These are phyloP conservation scores for Streptopelia turtur DNA, from an alignment of 2,797 vertebrate species.

Conservation along the genomic window DNA sequence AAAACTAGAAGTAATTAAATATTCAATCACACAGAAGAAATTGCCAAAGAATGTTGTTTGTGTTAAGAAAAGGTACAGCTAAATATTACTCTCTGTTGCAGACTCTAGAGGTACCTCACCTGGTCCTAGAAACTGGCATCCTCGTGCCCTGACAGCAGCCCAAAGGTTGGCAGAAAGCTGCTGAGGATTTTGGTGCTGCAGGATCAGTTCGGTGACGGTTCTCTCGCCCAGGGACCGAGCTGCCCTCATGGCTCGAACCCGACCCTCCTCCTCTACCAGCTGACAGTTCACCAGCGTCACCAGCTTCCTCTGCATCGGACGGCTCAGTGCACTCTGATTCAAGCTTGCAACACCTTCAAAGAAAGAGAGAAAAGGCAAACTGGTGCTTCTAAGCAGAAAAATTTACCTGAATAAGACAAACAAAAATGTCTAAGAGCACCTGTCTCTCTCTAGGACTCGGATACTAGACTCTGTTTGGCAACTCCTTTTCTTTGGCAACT, in stretches of 20 bases:
- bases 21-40: neutral
- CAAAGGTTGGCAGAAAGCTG: conserved; percentile 96
- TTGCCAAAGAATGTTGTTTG: neutral
- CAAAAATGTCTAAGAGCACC: rapidly evolving
- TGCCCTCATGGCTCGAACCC: conserved; percentile 89
- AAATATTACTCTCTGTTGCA: neutral
- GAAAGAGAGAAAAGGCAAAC: neutral
- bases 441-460: neutral
- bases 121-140: conserved; percentile 95
- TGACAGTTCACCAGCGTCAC: conserved; percentile 96
- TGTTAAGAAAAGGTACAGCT: neutral
- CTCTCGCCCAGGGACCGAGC: conserved; percentile 93
- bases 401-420: neutral
- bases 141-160: conserved; percentile 93
- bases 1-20: neutral
- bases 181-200: conserved; percentile 97
- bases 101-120: conserved; percentile 75
- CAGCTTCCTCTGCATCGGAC: conserved; percentile 96
- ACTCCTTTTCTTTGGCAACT: neutral
- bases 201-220: conserved; percentile 92
- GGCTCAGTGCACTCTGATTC: conserved; percentile 91
- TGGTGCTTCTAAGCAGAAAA: neutral
- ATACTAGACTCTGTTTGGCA: neutral
- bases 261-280: conserved; percentile 95
- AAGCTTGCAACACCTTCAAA: conserved; percentile 85